Conservation (phyloP, 2,888 invertebrate species). For the Hyposoter didymator region DNA sequence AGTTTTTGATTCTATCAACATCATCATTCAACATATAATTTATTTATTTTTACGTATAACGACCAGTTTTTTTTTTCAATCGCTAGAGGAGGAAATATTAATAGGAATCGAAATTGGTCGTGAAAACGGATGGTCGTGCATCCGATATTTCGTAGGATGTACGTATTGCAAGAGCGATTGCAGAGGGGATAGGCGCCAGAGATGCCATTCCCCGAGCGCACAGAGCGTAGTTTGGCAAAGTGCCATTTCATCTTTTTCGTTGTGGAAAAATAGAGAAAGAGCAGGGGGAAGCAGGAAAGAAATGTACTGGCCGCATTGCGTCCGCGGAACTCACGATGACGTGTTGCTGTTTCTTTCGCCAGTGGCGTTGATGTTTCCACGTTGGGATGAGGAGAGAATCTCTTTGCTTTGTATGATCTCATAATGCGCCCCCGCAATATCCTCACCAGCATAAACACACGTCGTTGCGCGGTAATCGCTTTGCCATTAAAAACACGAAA, state of each 20-base stretch:
- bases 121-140: conserved; percentile 51
- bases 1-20: not conserved
- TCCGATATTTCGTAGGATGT: conserved; percentile 47
- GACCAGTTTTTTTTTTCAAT: not conserved
- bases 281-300: conserved; percentile 43
- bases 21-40: not conserved
- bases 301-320: conserved; percentile 65
- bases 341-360: conserved; percentile 50
- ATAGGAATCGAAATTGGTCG: conserved; percentile 27
- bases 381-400: not conserved
- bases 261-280: conserved; percentile 52
- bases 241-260: conserved; percentile 67
- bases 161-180: conserved; percentile 53
- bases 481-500: not conserved
- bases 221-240: conserved; percentile 61
- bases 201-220: conserved; percentile 49
- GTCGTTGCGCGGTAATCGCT: not conserved
- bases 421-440: conserved; percentile 52
- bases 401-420: conserved; percentile 43
- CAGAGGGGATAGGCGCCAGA: conserved; percentile 42
- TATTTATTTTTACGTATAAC: not conserved
- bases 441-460: conserved; percentile 39
- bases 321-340: conserved; percentile 57
- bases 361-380: conserved; percentile 9
- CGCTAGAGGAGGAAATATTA: conserved; percentile 13